A percentile compares a stretch with the other conserved stretches of the same genome.
phyloP scores from a whole-genome alignment of 2,797 vertebrate species.

The Gymnoscopelus braueri region DNA sequence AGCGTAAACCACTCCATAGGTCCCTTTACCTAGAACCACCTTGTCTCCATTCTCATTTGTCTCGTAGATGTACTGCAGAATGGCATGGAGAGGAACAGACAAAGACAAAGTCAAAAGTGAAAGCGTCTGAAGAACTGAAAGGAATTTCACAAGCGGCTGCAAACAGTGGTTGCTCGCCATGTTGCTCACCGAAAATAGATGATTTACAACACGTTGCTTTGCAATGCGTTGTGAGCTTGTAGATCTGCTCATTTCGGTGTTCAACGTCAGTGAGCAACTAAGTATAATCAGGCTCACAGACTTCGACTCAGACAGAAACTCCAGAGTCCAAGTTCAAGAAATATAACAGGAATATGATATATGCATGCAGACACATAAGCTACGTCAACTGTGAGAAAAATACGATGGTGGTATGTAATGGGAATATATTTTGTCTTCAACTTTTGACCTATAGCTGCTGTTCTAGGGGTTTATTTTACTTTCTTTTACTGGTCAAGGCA shows the following conservation, averaged over 20 bases:
- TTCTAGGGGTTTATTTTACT: too few species aligned
- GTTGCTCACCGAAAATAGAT: too few species aligned
- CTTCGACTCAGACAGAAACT: too few species aligned
- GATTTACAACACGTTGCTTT: too few species aligned
- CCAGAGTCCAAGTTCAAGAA: too few species aligned
- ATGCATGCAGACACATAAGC: conserved; percentile 1
- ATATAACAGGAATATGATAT: too few species aligned
- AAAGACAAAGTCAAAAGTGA: neutral
- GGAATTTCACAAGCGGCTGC: conserved; percentile 29
- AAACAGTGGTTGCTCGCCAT: neutral
- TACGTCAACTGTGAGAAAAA: neutral
- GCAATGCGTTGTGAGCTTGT: too few species aligned
- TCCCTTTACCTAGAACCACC: conserved; percentile 90
- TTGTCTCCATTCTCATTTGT: conserved; percentile 82
- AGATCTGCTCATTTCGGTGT: too few species aligned
- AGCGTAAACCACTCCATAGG: conserved; percentile 90
- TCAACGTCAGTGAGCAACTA: too few species aligned
- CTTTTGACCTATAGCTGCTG: neutral
- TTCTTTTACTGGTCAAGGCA: conserved; percentile 23
- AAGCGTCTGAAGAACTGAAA: neutral
- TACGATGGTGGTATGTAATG: neutral
- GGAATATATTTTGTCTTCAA: neutral
- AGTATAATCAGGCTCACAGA: too few species aligned
- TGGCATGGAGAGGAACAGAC: neutral
- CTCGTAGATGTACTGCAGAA: conserved; percentile 87